Percentiles rank a stretch among this genome's conserved stretches.
phyloP scores from a whole-genome alignment of 2,797 vertebrate genomes.

The Danio aesculapii region DNA sequence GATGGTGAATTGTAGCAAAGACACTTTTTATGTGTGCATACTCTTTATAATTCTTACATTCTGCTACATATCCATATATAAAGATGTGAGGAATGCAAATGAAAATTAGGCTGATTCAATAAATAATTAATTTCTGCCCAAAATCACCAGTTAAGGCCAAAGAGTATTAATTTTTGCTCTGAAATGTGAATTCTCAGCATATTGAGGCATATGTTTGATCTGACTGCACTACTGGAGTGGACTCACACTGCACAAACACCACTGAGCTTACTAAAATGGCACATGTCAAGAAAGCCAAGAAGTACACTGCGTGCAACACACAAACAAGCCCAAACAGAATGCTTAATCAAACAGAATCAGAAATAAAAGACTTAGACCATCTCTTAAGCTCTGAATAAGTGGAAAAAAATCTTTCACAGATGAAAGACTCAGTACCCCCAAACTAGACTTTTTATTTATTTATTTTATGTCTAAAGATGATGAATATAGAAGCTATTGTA shows the following conservation, averaged over 20 bases:
- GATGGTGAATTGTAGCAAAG: background rate
- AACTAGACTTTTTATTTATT: background rate
- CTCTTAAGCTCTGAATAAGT: background rate
- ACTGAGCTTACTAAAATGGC: background rate
- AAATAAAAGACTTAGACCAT: conserved; percentile 1
- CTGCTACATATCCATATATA: background rate
- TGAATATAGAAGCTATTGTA: background rate
- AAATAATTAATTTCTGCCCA: background rate
- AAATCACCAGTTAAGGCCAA: background rate
- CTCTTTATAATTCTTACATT: too few relatives aligned
- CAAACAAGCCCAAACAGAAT: conserved; percentile 39
- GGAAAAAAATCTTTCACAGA: background rate
- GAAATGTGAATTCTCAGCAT: background rate
- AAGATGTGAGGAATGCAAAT: background rate
- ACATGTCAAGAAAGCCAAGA: conserved; percentile 13
- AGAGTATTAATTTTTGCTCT: background rate
- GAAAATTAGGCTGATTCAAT: background rate
- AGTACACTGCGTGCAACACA: background rate
- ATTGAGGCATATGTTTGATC: conserved; percentile 14
- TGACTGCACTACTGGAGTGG: background rate
- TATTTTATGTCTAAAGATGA: background rate
- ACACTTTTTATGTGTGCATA: background rate
- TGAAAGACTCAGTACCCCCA: background rate
- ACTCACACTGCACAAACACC: background rate
- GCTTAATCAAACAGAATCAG: conserved; percentile 34